phyloP scores from a whole-genome alignment of 2,113 vertebrate genomes.

The Delphinapterus leucas region DNA sequence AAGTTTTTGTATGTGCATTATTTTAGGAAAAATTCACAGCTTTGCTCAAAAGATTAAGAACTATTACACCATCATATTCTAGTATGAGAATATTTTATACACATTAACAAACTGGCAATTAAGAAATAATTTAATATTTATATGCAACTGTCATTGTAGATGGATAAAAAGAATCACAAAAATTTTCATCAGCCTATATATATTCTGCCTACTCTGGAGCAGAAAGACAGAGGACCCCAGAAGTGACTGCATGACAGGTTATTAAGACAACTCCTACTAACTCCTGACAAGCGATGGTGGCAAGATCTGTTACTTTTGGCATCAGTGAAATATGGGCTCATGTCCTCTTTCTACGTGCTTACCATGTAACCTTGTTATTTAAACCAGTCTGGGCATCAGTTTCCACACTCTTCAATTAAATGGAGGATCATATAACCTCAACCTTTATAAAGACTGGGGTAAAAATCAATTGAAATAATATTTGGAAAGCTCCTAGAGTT shows the following conservation, averaged over 20 bases:
- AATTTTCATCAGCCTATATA: background rate
- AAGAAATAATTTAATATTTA: slow-evolving; percentile 30
- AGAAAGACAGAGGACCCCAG: background rate
- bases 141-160: background rate
- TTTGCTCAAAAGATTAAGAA: slow-evolving; percentile 37
- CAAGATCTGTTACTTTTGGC: background rate
- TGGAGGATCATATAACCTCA: background rate
- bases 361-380: background rate
- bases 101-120: background rate
- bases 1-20: background rate
- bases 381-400: background rate
- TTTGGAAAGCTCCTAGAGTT: background rate
- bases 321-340: background rate
- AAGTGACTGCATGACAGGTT: background rate
- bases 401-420: background rate
- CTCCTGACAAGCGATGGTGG: background rate
- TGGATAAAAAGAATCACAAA: background rate
- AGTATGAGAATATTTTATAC: background rate
- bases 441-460: background rate
- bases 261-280: background rate
- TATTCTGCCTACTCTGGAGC: background rate
- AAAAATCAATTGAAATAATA: background rate
- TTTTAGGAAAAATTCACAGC: background rate
- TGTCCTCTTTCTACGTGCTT: background rate
- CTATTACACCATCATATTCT: background rate